Evolutionary conservation across 2,113 vertebrate species (phyloP), one percentile per base, ranked within the genome.

Genomic region (Ceyx cyanopectus): DNA sequence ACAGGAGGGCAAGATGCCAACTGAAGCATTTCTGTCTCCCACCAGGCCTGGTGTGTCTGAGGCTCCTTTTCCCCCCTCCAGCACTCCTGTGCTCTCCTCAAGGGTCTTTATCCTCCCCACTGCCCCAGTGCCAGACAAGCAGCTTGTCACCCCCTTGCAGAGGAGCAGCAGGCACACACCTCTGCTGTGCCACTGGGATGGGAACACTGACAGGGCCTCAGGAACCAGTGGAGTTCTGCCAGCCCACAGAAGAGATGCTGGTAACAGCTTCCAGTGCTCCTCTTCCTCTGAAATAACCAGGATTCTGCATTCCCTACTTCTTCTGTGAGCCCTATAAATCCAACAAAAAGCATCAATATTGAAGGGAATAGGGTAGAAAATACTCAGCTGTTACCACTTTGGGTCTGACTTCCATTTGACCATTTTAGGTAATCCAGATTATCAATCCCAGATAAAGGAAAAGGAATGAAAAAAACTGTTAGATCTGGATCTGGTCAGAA

Each of bases 1-100:
- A 23, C 6, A 3, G 40, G 14, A 63, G 43, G 95, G 84, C 61
- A 19, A 14, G 9, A 60, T 17, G 91, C 91, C 94, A 81, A 6
- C 37, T 70, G n/a, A 68, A 92, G 86, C 91, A 93, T 37, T 43
- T 78, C 10, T 41, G 68, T 72, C 89, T 90, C 86, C 48, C 69
- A 72, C 89, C 45, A 92, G 73, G 40, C 69, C n/a, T 43, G 65
- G 48, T 1, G 0, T 16, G 56, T 41, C 81, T 62, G 50, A 69
- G 41, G 30, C 37, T 57, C 79, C 27, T 77, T 34, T 69, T 76
- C 37, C 76, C 50, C 48, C 60, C 46, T 54, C 32, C 43, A 41
- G 37, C 27, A 18, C 10, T 80, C 57, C 56, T 4, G 4, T 7
- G 12, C 65, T 46, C 61, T 43, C 32, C 56, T 10, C 54, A 62